phyloP scores from a whole-genome alignment of 2,113 vertebrate genomes.

The Laticauda colubrina region DNA sequence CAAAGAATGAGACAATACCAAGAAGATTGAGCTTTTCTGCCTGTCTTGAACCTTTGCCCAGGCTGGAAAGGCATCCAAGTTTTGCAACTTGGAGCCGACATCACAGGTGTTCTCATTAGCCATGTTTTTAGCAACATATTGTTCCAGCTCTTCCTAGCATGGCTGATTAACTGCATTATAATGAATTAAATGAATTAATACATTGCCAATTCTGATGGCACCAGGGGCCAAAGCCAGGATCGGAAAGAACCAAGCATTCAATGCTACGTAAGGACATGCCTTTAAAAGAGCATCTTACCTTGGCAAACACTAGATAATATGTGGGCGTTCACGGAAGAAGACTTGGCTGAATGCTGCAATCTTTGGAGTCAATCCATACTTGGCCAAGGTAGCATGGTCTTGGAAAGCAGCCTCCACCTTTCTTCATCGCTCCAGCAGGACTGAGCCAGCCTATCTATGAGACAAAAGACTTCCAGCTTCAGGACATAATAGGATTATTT shows the following conservation, averaged over 20 bases:
- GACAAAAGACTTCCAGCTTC: too few relatives aligned
- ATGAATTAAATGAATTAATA: slow-evolving; percentile 24
- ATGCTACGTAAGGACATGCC: neutral
- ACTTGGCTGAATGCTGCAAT: neutral
- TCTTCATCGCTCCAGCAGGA: too few relatives aligned
- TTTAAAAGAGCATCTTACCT: neutral
- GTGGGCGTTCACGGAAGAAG: neutral
- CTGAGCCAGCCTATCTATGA: too few relatives aligned
- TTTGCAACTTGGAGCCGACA: slow-evolving; percentile 2
- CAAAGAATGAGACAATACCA: neutral
- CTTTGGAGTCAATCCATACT: neutral
- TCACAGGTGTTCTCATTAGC: slow-evolving; percentile 9
- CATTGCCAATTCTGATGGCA: neutral
- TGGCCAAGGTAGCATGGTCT: neutral
- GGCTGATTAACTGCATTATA: slow-evolving; percentile 6
- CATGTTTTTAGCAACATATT: neutral
- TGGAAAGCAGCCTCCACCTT: neutral
- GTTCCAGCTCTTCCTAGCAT: neutral
- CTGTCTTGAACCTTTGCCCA: neutral
- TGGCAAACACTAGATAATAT: neutral
- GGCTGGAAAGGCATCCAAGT: neutral
- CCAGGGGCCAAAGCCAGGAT: neutral
- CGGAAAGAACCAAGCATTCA: neutral
- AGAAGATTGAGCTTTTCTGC: neutral
- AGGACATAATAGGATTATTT: too few relatives aligned